Conservation (phyloP, 1,140 invertebrate species). For the Brachionus rubens region DNA sequence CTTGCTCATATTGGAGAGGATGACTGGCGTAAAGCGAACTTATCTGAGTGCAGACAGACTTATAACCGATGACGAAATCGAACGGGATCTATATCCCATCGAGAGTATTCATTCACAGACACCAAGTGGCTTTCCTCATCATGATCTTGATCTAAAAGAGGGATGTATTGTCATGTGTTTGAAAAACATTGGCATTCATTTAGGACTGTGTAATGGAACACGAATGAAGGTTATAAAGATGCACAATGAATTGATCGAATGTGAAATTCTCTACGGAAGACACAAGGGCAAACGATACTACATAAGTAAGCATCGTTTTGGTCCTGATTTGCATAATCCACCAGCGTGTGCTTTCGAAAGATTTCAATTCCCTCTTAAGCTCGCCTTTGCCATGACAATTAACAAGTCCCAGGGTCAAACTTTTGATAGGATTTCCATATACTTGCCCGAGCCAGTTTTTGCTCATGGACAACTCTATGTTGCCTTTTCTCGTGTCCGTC, state of each 20-base stretch:
- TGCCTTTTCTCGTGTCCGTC: conserved; percentile 47
- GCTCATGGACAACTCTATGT: conserved; percentile 53
- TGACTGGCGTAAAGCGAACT: not conserved
- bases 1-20: not conserved
- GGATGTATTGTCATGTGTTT: conserved; percentile 56
- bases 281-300: conserved; percentile 48
- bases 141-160: conserved; percentile 56
- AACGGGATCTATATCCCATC: conserved; percentile 50
- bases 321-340: conserved; percentile 46
- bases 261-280: conserved; percentile 47
- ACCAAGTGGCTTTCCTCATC: conserved; percentile 55
- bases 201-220: conserved; percentile 58
- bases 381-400: conserved; percentile 63
- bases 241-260: conserved; percentile 48
- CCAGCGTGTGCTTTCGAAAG: conserved; percentile 58
- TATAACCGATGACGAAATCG: conserved; percentile 47
- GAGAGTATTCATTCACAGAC: conserved; percentile 56
- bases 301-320: conserved; percentile 47
- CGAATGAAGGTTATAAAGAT: conserved; percentile 51
- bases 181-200: conserved; percentile 53
- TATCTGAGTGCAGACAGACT: conserved; percentile 48
- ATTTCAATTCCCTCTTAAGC: conserved; percentile 62
- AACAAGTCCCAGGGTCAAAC: conserved; percentile 65
- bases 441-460: conserved; percentile 49
- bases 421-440: conserved; percentile 50